Evolutionary conservation across 2,888 invertebrate species (phyloP).

Genomic region (Petrophora chlorosata): DNA sequence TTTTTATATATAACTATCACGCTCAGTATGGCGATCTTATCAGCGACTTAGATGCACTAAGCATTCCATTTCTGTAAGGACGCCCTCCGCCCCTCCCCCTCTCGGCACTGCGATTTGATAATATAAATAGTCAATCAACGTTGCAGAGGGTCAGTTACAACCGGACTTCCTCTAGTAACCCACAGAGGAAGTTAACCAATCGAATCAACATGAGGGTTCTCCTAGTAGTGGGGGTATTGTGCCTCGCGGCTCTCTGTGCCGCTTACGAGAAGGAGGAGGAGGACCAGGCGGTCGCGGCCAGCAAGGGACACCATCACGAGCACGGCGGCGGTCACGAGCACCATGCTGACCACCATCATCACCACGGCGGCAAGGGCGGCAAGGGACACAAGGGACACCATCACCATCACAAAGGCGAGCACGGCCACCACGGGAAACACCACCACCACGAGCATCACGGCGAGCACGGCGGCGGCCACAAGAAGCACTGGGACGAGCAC

Average conservation of each 20-base stretch:
- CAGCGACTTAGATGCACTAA: too few species aligned
- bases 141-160: slow-evolving; percentile 69
- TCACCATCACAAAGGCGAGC: slow-evolving; percentile 90
- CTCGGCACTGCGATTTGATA: slow-evolving; percentile 54
- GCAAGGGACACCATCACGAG: slow-evolving; percentile 78
- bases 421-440: slow-evolving; percentile 90
- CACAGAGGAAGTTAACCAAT: slow-evolving; percentile 38
- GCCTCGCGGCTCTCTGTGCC: slow-evolving; percentile 65
- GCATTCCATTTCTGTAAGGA: too few species aligned
- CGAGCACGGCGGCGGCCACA: slow-evolving; percentile 91
- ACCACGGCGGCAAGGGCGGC: slow-evolving; percentile 89
- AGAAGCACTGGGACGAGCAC: slow-evolving; percentile 90
- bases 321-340: slow-evolving; percentile 87
- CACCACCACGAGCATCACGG: slow-evolving; percentile 89
- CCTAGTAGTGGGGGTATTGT: slow-evolving; percentile 63
- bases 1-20: too few species aligned
- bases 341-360: slow-evolving; percentile 86
- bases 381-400: slow-evolving; percentile 91
- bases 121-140: slow-evolving; percentile 74
- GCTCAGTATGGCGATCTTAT: too few species aligned
- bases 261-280: slow-evolving; percentile 55
- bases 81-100: too few species aligned
- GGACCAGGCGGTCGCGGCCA: slow-evolving; percentile 78
- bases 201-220: slow-evolving; percentile 62
- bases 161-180: slow-evolving; percentile 66